phyloP scores from a whole-genome alignment of 1,140 invertebrate genomes.

The Platyscapa corneri region DNA sequence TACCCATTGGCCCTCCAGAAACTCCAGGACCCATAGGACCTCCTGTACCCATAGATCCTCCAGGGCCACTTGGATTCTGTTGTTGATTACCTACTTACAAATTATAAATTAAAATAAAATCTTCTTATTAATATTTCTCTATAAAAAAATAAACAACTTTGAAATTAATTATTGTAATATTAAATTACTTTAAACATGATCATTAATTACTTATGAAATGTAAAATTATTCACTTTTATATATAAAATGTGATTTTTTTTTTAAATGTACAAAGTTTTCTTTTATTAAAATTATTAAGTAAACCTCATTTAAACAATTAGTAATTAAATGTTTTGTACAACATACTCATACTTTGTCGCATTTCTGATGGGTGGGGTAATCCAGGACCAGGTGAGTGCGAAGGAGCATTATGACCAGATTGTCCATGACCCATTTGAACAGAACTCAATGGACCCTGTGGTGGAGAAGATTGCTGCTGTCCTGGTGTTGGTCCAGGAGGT shows the following conservation, averaged over 20 bases:
- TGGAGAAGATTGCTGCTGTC: constrained; percentile 41
- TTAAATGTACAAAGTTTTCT: no score
- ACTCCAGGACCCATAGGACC: constrained; percentile 45
- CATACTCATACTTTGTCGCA: constrained; percentile 43
- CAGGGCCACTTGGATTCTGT: constrained; percentile 41
- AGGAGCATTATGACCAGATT: constrained; percentile 39
- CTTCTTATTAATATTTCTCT: neutral
- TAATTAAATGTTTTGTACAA: neutral
- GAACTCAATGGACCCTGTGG: constrained; percentile 41
- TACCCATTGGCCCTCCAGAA: constrained; percentile 40
- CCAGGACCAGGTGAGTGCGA: constrained; percentile 46
- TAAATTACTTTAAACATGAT: neutral
- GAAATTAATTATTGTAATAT: neutral
- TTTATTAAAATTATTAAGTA: neutral
- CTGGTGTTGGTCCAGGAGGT: constrained; percentile 33
- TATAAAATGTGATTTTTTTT: no score
- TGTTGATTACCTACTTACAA: constrained; percentile 40
- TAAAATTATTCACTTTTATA: no score
- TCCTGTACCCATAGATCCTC: constrained; percentile 21
- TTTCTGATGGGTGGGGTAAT: constrained; percentile 45
- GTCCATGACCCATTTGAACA: constrained; percentile 42
- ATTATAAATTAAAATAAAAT: neutral
- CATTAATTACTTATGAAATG: neutral
- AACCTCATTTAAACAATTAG: neutral
- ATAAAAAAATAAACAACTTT: neutral